Conservation (phyloP, 2,113 vertebrate species). For the Dicaeum eximium region DNA sequence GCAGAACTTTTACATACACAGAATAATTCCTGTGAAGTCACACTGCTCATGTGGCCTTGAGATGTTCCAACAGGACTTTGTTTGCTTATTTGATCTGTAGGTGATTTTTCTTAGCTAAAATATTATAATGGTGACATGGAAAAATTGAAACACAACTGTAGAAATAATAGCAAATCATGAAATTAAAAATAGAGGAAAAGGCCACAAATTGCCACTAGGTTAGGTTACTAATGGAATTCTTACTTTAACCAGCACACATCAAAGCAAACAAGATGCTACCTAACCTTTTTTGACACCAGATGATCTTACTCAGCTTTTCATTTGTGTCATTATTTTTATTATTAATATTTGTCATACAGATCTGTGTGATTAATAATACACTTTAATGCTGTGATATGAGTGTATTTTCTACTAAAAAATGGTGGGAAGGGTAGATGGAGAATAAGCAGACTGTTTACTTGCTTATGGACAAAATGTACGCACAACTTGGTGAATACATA, state of each 20-base stretch:
- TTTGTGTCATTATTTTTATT: neutral
- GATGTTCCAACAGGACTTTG: neutral
- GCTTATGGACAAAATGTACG: neutral
- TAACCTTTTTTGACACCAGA: neutral
- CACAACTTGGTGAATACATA: neutral
- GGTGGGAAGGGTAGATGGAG: neutral
- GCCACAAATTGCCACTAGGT: neutral
- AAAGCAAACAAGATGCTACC: neutral
- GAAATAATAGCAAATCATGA: neutral
- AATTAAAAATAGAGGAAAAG: neutral
- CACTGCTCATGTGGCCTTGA: neutral
- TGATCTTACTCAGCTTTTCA: neutral
- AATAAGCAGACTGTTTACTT: neutral
- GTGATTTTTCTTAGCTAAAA: neutral
- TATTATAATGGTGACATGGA: neutral
- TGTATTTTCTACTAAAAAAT: neutral
- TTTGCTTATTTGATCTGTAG: neutral
- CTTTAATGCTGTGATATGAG: neutral
- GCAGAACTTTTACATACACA: constrained; percentile 20
- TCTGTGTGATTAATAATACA: neutral
- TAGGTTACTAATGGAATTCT: neutral
- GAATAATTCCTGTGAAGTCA: constrained; percentile 8
- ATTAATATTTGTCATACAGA: neutral
- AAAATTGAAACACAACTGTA: neutral
- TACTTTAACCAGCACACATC: neutral